phyloP scores from a whole-genome alignment of 1,140 invertebrate genomes.

The Zaprionus lachaisei region DNA sequence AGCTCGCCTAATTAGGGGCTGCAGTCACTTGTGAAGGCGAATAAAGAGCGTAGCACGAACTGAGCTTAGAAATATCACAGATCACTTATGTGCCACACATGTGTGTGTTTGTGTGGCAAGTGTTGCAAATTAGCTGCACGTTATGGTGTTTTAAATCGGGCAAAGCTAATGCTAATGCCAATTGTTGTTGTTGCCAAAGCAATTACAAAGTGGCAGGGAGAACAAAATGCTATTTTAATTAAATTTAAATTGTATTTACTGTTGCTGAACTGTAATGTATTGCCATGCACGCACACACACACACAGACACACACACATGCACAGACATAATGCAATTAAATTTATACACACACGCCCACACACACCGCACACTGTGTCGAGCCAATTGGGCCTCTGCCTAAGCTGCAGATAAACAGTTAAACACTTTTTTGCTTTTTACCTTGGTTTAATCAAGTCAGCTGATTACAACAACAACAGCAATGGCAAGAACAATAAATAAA shows the following conservation, averaged over 20 bases:
- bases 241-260: slow-evolving; percentile 52
- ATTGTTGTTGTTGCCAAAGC: slow-evolving; percentile 7
- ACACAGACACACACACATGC: not conserved
- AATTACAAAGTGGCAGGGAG: slow-evolving; percentile 35
- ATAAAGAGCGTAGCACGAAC: not conserved
- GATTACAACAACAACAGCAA: slow-evolving; percentile 25
- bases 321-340: slow-evolving; percentile 25
- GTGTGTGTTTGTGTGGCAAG: not conserved
- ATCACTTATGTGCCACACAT: slow-evolving; percentile 15
- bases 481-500: not conserved
- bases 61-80: not conserved
- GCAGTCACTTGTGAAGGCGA: slow-evolving; percentile 37
- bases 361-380: slow-evolving; percentile 8
- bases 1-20: slow-evolving; percentile 59
- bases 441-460: slow-evolving; percentile 50
- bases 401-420: slow-evolving; percentile 28
- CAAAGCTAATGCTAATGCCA: slow-evolving; percentile 7
- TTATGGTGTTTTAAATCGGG: slow-evolving; percentile 13
- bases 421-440: slow-evolving; percentile 25
- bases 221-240: slow-evolving; percentile 43
- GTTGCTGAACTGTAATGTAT: slow-evolving; percentile 36
- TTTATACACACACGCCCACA: slow-evolving; percentile 25
- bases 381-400: slow-evolving; percentile 11
- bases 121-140: slow-evolving; percentile 26
- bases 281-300: slow-evolving; percentile 2